These are phyloP conservation scores for Phalangium opilio DNA, from an alignment of 2,888 invertebrate genomes.

Conservation along the genomic window DNA sequence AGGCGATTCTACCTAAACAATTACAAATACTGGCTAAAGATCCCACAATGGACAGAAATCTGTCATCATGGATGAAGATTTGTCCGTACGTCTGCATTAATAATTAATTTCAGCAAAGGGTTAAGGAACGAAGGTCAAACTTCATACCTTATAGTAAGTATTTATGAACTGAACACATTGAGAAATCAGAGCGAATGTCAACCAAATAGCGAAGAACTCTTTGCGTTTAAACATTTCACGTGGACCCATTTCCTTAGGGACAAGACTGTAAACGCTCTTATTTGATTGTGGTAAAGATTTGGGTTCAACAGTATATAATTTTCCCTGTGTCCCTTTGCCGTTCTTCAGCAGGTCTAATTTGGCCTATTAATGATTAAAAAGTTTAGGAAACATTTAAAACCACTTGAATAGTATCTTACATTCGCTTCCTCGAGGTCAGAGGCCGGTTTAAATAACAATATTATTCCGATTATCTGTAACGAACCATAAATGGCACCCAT, in stretches of 20 bases:
- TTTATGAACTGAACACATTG: slow-evolving; percentile 29
- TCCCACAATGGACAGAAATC: slow-evolving; percentile 35
- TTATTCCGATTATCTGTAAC: slow-evolving; percentile 26
- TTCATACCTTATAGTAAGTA: slow-evolving; percentile 29
- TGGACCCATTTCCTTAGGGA: slow-evolving; percentile 2
- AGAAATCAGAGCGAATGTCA: slow-evolving; percentile 28
- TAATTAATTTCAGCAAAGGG: background rate
- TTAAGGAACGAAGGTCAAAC: background rate
- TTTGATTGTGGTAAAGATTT: too few relatives aligned
- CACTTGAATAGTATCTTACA: too few relatives aligned
- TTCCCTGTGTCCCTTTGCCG: background rate
- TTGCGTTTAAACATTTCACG: slow-evolving; percentile 23
- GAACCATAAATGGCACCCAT: slow-evolving; percentile 25
- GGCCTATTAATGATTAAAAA: background rate
- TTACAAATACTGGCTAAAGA: slow-evolving; percentile 36
- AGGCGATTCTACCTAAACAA: slow-evolving; percentile 33
- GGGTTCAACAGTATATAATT: too few relatives aligned
- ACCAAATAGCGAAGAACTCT: slow-evolving; percentile 29
- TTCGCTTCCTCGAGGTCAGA: background rate
- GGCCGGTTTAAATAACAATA: slow-evolving; percentile 21
- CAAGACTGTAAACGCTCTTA: too few relatives aligned
- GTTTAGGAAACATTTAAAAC: too few relatives aligned
- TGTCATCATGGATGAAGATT: slow-evolving; percentile 35
- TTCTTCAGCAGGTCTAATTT: background rate
- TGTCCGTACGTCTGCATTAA: slow-evolving; percentile 30